phyloP scores from a whole-genome alignment of 2,113 vertebrate genomes.

The Sakesphorus luctuosus region DNA sequence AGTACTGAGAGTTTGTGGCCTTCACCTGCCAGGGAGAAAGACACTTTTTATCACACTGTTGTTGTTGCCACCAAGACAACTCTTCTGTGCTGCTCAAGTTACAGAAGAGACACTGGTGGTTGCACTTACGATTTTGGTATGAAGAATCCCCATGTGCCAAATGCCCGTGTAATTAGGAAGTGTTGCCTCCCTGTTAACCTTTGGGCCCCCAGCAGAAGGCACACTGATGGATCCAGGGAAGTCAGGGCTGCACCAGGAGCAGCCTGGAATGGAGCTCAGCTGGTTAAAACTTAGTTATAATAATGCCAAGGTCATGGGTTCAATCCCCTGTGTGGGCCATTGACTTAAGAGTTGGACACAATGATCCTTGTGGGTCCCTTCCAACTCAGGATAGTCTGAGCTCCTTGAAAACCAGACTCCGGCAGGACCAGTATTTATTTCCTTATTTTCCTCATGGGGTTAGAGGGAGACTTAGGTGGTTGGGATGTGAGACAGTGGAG shows the following conservation, averaged over 20 bases:
- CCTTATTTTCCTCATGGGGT: fast-evolving
- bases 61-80: neutral
- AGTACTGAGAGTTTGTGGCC: neutral
- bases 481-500: neutral
- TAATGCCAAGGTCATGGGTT: too few species aligned
- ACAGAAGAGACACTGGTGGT: neutral
- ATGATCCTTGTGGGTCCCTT: too few species aligned
- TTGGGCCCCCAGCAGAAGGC: constrained; percentile 36
- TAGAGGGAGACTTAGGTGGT: neutral
- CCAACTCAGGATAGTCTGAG: too few species aligned
- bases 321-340: too few species aligned
- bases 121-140: neutral
- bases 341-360: too few species aligned
- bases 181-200: neutral
- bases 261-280: neutral
- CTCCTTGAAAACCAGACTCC: neutral
- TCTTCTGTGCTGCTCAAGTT: neutral
- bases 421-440: neutral
- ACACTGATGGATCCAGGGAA: neutral
- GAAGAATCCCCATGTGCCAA: neutral
- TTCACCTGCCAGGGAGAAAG: neutral
- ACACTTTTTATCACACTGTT: neutral
- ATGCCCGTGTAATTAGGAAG: neutral
- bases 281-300: too few species aligned
- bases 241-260: neutral